Evolutionary conservation across 2,797 vertebrate genomes (phyloP).

Genomic region (Chelon auratus): DNA sequence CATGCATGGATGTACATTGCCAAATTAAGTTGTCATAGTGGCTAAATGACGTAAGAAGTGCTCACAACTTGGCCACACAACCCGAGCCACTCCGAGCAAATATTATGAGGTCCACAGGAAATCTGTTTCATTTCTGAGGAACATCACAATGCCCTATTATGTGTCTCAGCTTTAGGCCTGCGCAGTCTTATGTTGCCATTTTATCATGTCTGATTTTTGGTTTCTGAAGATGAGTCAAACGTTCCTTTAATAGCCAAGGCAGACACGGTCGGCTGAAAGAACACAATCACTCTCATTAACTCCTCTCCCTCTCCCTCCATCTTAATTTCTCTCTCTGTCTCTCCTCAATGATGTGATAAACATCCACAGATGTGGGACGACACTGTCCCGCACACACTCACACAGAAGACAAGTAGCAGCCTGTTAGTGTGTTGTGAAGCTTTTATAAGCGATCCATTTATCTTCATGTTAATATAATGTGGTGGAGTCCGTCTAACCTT

Average conservation of each 20-base stretch:
- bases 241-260: conserved; percentile 34
- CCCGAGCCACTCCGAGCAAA: too few relatives aligned
- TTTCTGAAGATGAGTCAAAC: conserved; percentile 51
- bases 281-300: conserved; percentile 68
- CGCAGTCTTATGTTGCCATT: background rate
- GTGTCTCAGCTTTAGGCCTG: background rate
- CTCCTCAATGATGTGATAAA: conserved; percentile 75
- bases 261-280: conserved; percentile 63
- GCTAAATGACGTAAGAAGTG: too few relatives aligned
- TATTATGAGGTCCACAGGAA: too few relatives aligned
- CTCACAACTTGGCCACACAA: too few relatives aligned
- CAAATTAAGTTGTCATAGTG: too few relatives aligned
- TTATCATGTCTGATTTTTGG: conserved; percentile 43
- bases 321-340: conserved; percentile 35
- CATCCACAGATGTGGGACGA: conserved; percentile 70
- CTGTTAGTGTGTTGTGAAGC: conserved; percentile 61
- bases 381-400: conserved; percentile 34
- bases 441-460: conserved; percentile 68
- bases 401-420: conserved; percentile 52
- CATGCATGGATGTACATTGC: too few relatives aligned
- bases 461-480: conserved; percentile 69
- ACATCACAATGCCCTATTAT: background rate
- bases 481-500: conserved; percentile 53
- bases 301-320: conserved; percentile 44
- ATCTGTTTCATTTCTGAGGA: background rate